Base-by-base conservation (phyloP, 2,797 vertebrate genomes). In the Diplodus puntazzo region DNA sequence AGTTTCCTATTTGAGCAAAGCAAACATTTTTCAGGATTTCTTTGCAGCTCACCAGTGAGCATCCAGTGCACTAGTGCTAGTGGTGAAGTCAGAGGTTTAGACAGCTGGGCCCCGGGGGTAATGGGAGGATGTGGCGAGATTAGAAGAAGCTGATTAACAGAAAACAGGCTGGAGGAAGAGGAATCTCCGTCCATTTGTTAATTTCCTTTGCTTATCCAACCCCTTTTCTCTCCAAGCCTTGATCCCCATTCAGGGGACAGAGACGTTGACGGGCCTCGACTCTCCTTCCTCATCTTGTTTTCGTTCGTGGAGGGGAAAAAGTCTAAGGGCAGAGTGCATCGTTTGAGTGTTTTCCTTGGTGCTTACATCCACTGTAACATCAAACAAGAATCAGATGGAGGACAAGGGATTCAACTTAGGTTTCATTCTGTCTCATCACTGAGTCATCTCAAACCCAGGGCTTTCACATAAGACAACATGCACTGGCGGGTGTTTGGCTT, bases 21-120 rank as follows among this genome's bases (percentile, higher is more conserved):
- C 49, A 85, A 89, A 89, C 67, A 76, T 87, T 79, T 69, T 58
- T 79, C 42, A 58, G 48, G 59, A n/a, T 81, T 42, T 77, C 39
- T 79, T 57, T 69, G 65, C 12, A 0, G 43, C 68, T 70, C 62
- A 60, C 1, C 13, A 59, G 17, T 0, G 30, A 84, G 54, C 16
- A 42, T 46, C 58, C 45, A 74, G 68, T 7, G 4, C 67, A 53
- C 13, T 69, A 67, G 61, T 54, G 76, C 13, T 69, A 67, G 61
- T 54, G 76, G 52, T 90, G 91, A 88, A 84, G 81, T 91, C 90
- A 91, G 74, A 88, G 67, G 87, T 92, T 93, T 93, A 81, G 89
- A 93, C 89, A 94, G 93, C 92, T 93, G 87, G 80, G n/a, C 50
- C 62, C 63, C 23, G 8, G 25, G 46, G 45, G 46, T 46, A 25